A percentile compares a stretch with the other conserved stretches of the same genome.
phyloP scores from a whole-genome alignment of 2,888 invertebrate genomes.

The Cephus spinipes region DNA sequence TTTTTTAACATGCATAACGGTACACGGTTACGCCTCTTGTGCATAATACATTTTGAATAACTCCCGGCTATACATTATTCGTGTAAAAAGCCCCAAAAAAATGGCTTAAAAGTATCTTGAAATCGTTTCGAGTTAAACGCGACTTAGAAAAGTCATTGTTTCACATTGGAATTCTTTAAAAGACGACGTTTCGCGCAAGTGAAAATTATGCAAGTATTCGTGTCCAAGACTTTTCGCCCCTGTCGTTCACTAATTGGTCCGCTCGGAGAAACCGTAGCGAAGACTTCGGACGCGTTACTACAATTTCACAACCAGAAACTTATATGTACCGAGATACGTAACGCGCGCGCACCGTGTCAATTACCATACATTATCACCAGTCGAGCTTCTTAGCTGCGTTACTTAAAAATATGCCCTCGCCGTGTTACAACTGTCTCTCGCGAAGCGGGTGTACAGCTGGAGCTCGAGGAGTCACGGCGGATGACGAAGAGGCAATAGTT shows the following conservation, averaged over 20 bases:
- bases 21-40: not conserved
- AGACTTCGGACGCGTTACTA: not conserved
- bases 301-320: constrained; percentile 1
- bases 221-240: not conserved
- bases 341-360: constrained; percentile 51
- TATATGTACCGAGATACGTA: constrained; percentile 32
- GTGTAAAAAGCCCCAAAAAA: not conserved
- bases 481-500: not conserved
- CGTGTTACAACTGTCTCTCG: constrained; percentile 7
- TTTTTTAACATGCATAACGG: not conserved
- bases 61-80: not conserved
- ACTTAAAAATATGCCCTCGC: constrained; percentile 29
- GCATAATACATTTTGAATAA: not conserved
- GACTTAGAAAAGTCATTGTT: not conserved
- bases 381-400: constrained; percentile 43
- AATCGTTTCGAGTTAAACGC: not conserved
- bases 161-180: not conserved
- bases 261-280: constrained; percentile 1
- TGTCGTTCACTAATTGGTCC: not conserved
- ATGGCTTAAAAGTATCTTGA: not conserved
- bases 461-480: constrained; percentile 15
- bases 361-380: constrained; percentile 59
- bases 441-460: not conserved
- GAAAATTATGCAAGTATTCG: not conserved
- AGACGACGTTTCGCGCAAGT: not conserved